Percentiles rank a stretch among this genome's conserved stretches.
Conservation (phyloP, 2,113 vertebrate genomes). For the Piaya cayana region DNA sequence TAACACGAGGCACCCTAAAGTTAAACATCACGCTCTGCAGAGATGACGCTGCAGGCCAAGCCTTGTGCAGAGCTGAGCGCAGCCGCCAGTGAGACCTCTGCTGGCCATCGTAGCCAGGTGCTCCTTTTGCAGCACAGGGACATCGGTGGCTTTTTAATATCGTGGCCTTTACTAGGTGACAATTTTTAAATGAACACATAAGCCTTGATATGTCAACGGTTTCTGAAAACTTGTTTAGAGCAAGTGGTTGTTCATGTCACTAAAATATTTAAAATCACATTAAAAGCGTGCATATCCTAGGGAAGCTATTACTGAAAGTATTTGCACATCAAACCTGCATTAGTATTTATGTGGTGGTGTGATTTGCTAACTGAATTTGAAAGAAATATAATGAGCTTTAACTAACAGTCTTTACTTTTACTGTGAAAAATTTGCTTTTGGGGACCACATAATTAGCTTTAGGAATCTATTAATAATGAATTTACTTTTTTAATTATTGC, state of each 20-base stretch:
- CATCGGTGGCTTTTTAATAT: fast-evolving
- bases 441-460: constrained; percentile 41
- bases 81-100: constrained; percentile 10
- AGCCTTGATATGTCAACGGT: neutral
- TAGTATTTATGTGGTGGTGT: neutral
- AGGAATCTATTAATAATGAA: constrained; percentile 50
- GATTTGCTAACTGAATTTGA: constrained; percentile 35
- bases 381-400: constrained; percentile 47
- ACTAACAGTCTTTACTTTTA: constrained; percentile 34
- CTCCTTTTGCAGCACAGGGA: neutral
- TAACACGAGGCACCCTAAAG: neutral
- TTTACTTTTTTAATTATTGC: constrained; percentile 63
- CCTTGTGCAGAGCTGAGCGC: neutral
- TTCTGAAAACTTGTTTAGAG: neutral
- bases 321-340: neutral
- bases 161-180: neutral
- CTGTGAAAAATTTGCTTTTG: constrained; percentile 41
- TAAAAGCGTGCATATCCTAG: neutral
- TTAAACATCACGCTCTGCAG: neutral
- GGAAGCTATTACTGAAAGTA: neutral
- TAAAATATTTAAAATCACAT: neutral
- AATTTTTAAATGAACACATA: neutral
- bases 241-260: neutral
- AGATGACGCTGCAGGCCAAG: neutral
- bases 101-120: neutral